phyloP scores from a whole-genome alignment of 2,113 vertebrate genomes.

The Ptychochromis oligacanthus region DNA sequence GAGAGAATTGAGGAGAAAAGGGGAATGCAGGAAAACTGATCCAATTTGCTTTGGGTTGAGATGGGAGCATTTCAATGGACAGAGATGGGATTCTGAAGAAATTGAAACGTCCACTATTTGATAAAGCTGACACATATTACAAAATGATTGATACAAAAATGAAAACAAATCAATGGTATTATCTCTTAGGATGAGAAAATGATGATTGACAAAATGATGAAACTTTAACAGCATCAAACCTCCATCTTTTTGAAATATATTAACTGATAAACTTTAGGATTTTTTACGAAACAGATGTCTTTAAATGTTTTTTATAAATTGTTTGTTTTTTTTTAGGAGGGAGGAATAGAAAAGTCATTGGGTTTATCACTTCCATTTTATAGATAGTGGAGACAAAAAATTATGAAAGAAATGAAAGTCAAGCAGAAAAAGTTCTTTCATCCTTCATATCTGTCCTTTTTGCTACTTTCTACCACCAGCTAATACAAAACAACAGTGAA shows the following conservation, averaged over 20 bases:
- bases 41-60: constrained; percentile 36
- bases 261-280: constrained; percentile 18
- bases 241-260: constrained; percentile 2
- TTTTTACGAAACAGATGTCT: constrained; percentile 40
- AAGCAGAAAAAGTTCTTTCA: constrained; percentile 4
- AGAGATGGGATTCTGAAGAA: neutral
- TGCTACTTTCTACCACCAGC: constrained; percentile 13
- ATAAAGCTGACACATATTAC: constrained; percentile 4
- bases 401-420: constrained; percentile 15
- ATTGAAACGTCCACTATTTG: constrained; percentile 7
- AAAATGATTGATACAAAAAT: constrained; percentile 1
- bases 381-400: constrained; percentile 25
- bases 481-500: constrained; percentile 32
- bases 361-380: constrained; percentile 24
- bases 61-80: constrained; percentile 41
- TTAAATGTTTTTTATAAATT: constrained; percentile 25
- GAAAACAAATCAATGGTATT: constrained; percentile 21
- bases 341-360: constrained; percentile 20
- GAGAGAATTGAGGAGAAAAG: neutral
- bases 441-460: constrained; percentile 20
- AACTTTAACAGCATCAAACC: constrained; percentile 1
- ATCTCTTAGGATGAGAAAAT: constrained; percentile 19
- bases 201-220: constrained; percentile 21
- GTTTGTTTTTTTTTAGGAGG: constrained; percentile 1
- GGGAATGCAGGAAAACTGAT: constrained; percentile 29